Conservation (phyloP, 1,140 invertebrate genomes). For the Hesperophylax magnus region DNA sequence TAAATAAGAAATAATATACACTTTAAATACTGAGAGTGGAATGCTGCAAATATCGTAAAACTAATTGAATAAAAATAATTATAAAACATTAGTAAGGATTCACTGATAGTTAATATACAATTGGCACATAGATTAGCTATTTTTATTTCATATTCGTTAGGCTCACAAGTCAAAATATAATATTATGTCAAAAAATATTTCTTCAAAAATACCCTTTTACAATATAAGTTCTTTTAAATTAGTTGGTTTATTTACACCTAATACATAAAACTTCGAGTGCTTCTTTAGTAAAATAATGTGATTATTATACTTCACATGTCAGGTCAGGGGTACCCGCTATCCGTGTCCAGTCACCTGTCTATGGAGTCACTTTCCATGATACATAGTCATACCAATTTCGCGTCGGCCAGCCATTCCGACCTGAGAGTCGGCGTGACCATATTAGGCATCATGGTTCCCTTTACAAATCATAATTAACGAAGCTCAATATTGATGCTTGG, state of each 20-base stretch:
- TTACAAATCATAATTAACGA: too few relatives aligned
- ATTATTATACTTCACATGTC: background rate
- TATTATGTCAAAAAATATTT: constrained; percentile 1
- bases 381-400: background rate
- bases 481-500: too few relatives aligned
- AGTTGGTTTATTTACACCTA: background rate
- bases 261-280: background rate
- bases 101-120: constrained; percentile 14
- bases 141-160: background rate
- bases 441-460: too few relatives aligned
- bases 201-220: constrained; percentile 12
- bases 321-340: too few relatives aligned
- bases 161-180: constrained; percentile 11
- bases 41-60: constrained; percentile 40
- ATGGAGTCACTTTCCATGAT: too few relatives aligned
- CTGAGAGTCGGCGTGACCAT: background rate
- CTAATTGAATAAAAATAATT: constrained; percentile 21
- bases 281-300: constrained; percentile 5
- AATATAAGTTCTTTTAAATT: constrained; percentile 6
- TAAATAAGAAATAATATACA: constrained; percentile 29
- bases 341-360: too few relatives aligned
- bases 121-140: constrained; percentile 15
- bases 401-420: background rate
- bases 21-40: constrained; percentile 36
- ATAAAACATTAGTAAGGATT: constrained; percentile 29